These are phyloP conservation scores for Brachypteracias leptosomus DNA, from an alignment of 2,113 vertebrate species.

Conservation along the genomic window DNA sequence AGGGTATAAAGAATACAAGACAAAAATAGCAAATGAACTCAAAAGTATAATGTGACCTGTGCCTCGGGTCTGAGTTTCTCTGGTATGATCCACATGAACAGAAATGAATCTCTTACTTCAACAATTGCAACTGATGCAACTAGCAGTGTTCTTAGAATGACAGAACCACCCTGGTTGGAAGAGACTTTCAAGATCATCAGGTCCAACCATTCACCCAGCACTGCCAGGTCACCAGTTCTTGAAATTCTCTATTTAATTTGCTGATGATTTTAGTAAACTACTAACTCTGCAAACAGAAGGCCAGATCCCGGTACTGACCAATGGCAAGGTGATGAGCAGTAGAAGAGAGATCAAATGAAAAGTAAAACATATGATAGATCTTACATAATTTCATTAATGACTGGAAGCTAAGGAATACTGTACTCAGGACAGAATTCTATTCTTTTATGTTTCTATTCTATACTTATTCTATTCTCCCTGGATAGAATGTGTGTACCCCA, in stretches of 20 bases:
- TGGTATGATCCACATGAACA: neutral
- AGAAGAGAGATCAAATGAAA: neutral
- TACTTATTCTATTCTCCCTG: too few species aligned
- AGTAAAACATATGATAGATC: neutral
- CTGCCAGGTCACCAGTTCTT: neutral
- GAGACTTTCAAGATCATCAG: neutral
- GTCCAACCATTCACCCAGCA: neutral
- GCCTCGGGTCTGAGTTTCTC: neutral
- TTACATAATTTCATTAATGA: neutral
- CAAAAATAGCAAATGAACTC: constrained; percentile 22
- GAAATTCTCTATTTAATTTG: neutral
- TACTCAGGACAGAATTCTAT: neutral
- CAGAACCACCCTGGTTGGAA: neutral
- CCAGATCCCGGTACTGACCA: neutral
- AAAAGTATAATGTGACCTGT: neutral
- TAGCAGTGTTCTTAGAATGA: neutral
- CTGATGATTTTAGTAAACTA: neutral
- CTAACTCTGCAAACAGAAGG: neutral
- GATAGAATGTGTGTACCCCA: too few species aligned
- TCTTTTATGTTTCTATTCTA: too few species aligned
- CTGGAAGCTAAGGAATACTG: neutral
- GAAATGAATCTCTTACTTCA: neutral
- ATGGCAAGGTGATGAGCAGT: neutral
- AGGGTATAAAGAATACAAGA: neutral
- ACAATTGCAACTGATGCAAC: neutral